phyloP scores from a whole-genome alignment of 2,113 vertebrate genomes.

The Turdus rufiventris region DNA sequence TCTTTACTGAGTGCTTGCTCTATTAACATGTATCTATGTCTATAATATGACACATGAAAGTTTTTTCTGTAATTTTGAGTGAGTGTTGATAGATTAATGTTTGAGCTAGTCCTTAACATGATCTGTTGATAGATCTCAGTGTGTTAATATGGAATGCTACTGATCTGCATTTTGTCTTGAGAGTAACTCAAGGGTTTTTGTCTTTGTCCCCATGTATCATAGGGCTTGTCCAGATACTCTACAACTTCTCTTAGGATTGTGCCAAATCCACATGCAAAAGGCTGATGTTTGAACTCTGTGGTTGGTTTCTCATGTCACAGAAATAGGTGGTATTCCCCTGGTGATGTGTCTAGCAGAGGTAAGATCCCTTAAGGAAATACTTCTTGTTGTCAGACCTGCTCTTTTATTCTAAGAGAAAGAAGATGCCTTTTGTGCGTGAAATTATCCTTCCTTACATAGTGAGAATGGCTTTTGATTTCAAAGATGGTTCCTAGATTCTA shows the following conservation, averaged over 20 bases:
- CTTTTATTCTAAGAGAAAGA: not conserved
- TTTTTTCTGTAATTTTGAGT: not conserved
- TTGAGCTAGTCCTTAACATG: not conserved
- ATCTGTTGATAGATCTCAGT: not conserved
- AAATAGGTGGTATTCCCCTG: not conserved
- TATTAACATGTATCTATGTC: not conserved
- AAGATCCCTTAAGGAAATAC: not conserved
- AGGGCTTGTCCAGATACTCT: not conserved
- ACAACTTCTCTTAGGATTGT: not conserved
- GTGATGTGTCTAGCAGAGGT: not conserved
- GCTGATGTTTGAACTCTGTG: not conserved
- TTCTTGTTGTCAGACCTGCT: not conserved
- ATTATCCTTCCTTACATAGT: not conserved
- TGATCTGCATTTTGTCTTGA: not conserved
- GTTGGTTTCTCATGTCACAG: not conserved
- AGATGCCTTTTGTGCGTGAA: not conserved
- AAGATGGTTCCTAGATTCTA: not conserved
- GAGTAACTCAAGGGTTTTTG: not conserved
- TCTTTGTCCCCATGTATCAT: not conserved
- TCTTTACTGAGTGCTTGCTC: not conserved
- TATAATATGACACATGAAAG: not conserved
- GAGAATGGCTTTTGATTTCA: not conserved
- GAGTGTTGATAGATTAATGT: not conserved
- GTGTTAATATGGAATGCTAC: not conserved
- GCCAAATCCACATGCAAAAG: not conserved